Percentiles rank a stretch among this genome's conserved stretches.
Evolutionary conservation across 2,797 vertebrate genomes (phyloP).

Genomic region (Odontamblyopus lacepedii): DNA sequence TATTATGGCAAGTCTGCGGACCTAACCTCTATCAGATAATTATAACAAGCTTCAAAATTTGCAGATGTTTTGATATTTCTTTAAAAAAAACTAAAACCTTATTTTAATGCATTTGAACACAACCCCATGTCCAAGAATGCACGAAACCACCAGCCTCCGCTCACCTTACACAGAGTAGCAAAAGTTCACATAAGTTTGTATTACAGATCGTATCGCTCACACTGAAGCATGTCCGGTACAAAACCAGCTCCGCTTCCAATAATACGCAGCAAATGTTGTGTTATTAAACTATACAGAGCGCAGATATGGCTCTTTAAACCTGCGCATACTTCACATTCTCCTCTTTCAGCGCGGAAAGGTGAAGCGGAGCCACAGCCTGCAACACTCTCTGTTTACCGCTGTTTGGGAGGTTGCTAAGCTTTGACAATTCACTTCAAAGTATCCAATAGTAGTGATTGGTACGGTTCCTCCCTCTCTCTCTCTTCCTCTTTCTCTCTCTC

Average conservation of each 20-base stretch:
- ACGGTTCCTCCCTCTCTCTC: conserved; percentile 7
- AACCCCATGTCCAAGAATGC: too few relatives aligned
- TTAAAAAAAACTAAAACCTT: too few relatives aligned
- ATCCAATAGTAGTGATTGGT: conserved; percentile 5
- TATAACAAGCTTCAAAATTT: too few relatives aligned
- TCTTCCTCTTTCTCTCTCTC: too few relatives aligned
- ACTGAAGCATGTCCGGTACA: background rate
- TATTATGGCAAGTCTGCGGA: too few relatives aligned
- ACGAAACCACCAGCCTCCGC: background rate
- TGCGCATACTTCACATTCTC: conserved; percentile 27
- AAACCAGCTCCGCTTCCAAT: too few relatives aligned
- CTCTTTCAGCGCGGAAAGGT: conserved; percentile 25
- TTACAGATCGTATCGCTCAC: background rate
- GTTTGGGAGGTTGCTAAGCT: conserved; percentile 44
- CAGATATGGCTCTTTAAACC: background rate
- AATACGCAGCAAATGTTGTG: background rate
- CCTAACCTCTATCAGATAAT: too few relatives aligned
- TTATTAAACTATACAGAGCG: background rate
- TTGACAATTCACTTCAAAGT: background rate
- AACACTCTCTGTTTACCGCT: conserved; percentile 33
- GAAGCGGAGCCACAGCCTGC: background rate
- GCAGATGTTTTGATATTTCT: too few relatives aligned
- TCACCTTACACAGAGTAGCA: background rate
- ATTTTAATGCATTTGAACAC: too few relatives aligned
- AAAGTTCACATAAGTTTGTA: background rate